A percentile compares a stretch with the other conserved stretches of the same genome.
Conservation (phyloP, 1,140 invertebrate genomes). For the Periplaneta americana region DNA sequence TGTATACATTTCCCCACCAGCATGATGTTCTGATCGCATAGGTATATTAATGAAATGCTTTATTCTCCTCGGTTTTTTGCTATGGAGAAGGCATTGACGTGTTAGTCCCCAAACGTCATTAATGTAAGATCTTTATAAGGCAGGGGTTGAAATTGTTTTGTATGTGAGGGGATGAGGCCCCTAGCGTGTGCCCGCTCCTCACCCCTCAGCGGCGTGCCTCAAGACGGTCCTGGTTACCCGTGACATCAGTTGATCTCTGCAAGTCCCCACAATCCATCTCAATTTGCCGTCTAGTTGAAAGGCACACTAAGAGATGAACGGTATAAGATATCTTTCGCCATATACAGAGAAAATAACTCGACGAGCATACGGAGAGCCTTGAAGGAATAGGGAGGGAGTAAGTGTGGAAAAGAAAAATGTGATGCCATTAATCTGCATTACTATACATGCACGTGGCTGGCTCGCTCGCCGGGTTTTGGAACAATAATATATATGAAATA, state of each 20-base stretch:
- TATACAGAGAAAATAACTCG: neutral
- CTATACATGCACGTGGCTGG: slow-evolving; percentile 1
- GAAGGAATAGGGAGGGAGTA: too few species aligned
- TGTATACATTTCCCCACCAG: too few species aligned
- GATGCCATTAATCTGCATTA: slow-evolving; percentile 9
- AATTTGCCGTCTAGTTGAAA: slow-evolving; percentile 1
- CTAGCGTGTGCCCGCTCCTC: neutral
- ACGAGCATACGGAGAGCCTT: neutral
- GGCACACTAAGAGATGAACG: neutral
- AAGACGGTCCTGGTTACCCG: neutral
- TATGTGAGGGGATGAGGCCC: neutral
- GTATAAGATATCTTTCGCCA: neutral
- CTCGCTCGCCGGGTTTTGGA: neutral
- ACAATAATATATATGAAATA: neutral
- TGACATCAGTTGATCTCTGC: slow-evolving; percentile 2
- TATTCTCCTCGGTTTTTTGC: too few species aligned
- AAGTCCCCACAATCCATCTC: slow-evolving; percentile 3
- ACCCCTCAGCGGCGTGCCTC: neutral
- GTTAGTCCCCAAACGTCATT: neutral
- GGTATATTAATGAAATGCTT: too few species aligned
- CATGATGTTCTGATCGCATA: too few species aligned
- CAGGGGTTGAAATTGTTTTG: neutral
- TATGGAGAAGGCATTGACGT: neutral
- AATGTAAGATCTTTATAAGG: neutral
- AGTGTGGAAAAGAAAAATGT: neutral